Percentiles rank a stretch among this genome's conserved stretches.
These are phyloP conservation scores for Camponotus pennsylvanicus DNA, from an alignment of 1,140 invertebrate species.

Conservation along the genomic window DNA sequence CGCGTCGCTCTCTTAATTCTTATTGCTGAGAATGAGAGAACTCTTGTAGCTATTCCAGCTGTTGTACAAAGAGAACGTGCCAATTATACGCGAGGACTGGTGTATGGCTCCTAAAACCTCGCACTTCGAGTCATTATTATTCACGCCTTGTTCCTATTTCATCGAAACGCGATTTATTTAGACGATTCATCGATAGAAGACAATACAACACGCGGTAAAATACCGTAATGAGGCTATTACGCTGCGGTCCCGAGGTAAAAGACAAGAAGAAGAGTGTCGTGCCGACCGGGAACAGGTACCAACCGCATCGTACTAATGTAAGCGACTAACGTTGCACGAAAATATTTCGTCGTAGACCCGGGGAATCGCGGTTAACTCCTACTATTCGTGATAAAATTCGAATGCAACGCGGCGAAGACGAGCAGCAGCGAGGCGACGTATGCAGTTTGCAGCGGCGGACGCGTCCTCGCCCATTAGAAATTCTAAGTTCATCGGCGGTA, in stretches of 20 bases:
- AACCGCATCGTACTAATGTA: constrained; percentile 20
- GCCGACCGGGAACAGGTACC: constrained; percentile 71
- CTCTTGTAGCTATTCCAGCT: no score
- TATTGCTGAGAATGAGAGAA: neutral
- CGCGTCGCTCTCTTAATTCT: neutral
- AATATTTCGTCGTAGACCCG: constrained; percentile 58
- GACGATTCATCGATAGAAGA: constrained; percentile 12
- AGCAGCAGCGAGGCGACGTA: constrained; percentile 23
- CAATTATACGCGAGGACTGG: neutral
- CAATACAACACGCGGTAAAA: neutral
- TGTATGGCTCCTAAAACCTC: neutral
- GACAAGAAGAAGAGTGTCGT: constrained; percentile 64
- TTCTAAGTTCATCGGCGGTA: constrained; percentile 74
- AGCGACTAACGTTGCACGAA: constrained; percentile 61
- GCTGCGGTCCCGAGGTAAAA: constrained; percentile 59
- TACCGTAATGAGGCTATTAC: constrained; percentile 16
- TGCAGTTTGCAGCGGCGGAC: constrained; percentile 25
- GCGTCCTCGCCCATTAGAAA: constrained; percentile 71
- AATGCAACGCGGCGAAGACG: constrained; percentile 42
- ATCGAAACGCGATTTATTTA: neutral
- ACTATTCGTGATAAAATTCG: constrained; percentile 57
- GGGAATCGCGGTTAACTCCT: constrained; percentile 42
- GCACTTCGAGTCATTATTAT: neutral
- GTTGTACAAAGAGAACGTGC: no score
- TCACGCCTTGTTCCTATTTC: neutral